phyloP scores from a whole-genome alignment of 2,888 invertebrate species.

The Drosophila multiciliata region DNA sequence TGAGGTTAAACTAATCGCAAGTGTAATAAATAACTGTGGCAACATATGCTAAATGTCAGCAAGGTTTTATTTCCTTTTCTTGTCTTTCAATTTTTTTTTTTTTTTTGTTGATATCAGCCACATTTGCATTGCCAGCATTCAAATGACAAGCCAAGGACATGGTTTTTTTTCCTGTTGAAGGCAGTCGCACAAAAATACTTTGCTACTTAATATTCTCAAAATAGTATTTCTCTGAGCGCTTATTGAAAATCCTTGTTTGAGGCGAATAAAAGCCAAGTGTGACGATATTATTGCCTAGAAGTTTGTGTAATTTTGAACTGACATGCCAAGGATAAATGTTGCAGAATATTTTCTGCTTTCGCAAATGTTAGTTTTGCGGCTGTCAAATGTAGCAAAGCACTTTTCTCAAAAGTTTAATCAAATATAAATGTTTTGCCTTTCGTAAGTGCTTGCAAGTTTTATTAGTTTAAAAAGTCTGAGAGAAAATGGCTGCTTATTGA shows the following conservation, averaged over 20 bases:
- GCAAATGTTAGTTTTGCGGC: neutral
- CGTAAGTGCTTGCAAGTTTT: neutral
- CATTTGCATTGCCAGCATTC: neutral
- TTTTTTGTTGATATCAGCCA: slow-evolving; percentile 8
- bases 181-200: neutral
- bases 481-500: neutral
- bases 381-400: neutral
- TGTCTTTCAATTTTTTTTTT: slow-evolving; percentile 12
- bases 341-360: neutral
- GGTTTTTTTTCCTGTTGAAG: neutral
- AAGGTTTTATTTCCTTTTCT: slow-evolving; percentile 11
- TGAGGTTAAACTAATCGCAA: slow-evolving; percentile 27
- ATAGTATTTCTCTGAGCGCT: neutral
- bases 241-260: slow-evolving; percentile 1
- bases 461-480: neutral
- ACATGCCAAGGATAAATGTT: neutral
- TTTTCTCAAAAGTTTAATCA: neutral
- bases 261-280: neutral
- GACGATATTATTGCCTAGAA: neutral
- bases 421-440: neutral
- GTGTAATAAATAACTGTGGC: slow-evolving; percentile 46
- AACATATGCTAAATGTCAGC: slow-evolving; percentile 42
- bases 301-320: neutral
- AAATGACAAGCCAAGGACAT: slow-evolving; percentile 5
- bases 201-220: slow-evolving; percentile 3